A percentile compares a stretch with the other conserved stretches of the same genome.
Evolutionary conservation across 2,113 vertebrate genomes (phyloP).

Genomic region (Dolichotis patagonum): DNA sequence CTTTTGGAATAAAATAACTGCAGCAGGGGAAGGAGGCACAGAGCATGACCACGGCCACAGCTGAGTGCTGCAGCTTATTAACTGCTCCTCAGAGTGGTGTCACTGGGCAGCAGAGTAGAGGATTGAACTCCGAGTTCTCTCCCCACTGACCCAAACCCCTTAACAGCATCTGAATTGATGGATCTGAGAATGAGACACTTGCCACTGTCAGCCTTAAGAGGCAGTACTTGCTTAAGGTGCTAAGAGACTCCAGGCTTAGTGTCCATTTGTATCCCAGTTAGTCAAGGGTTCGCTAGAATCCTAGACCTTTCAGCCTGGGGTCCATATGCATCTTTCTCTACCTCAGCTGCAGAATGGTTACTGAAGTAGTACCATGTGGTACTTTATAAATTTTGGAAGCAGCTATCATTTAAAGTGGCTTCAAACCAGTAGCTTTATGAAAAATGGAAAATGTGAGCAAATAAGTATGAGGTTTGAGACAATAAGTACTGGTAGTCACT

Average conservation of each 20-base stretch:
- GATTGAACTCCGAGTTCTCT: background rate
- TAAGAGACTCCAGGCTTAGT: background rate
- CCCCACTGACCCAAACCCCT: background rate
- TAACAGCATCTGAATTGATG: background rate
- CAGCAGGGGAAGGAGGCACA: background rate
- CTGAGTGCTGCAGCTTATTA: background rate
- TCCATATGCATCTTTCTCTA: background rate
- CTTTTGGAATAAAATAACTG: background rate
- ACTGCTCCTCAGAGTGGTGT: background rate
- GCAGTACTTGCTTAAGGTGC: background rate
- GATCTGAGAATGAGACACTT: background rate
- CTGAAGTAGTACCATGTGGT: constrained; percentile 1
- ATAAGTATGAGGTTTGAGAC: background rate
- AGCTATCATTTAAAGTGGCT: constrained; percentile 46
- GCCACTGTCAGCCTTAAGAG: background rate
- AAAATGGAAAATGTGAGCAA: constrained; percentile 22
- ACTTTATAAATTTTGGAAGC: constrained; percentile 30
- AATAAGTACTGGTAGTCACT: background rate
- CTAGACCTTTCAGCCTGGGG: background rate
- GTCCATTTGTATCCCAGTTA: background rate
- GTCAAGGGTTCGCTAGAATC: background rate
- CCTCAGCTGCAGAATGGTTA: background rate
- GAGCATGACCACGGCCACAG: background rate
- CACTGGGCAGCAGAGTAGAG: background rate
- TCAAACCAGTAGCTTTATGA: constrained; percentile 49